A percentile compares a stretch with the other conserved stretches of the same genome.
phyloP scores from a whole-genome alignment of 2,888 invertebrate genomes.

The Brachypterus glaber region DNA sequence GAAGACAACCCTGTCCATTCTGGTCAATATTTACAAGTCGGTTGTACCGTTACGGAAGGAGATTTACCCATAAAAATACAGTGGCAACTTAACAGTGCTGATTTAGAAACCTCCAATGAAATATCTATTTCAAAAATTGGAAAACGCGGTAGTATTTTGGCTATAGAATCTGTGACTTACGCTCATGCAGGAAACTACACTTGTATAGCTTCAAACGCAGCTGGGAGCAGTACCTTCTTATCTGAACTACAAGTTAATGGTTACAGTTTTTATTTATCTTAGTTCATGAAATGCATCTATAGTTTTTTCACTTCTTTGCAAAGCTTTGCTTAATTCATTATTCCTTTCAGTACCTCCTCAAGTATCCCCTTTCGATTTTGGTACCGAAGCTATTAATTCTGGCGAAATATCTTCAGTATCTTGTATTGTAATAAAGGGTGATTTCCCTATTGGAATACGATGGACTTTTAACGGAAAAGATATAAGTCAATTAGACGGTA shows the following conservation, averaged over 20 bases:
- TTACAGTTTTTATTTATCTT: slow-evolving; percentile 29
- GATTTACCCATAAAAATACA: slow-evolving; percentile 54
- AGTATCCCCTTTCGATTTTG: slow-evolving; percentile 43
- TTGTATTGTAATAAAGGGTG: slow-evolving; percentile 63
- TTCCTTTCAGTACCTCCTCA: slow-evolving; percentile 27
- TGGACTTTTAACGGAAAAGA: slow-evolving; percentile 57
- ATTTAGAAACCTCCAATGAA: slow-evolving; percentile 30
- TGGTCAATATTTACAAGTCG: slow-evolving; percentile 53
- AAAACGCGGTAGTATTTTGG: slow-evolving; percentile 48
- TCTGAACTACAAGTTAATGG: slow-evolving; percentile 60
- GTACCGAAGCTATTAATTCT: slow-evolving; percentile 52
- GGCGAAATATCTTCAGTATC: slow-evolving; percentile 57
- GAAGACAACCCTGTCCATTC: slow-evolving; percentile 52
- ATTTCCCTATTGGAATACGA: slow-evolving; percentile 55
- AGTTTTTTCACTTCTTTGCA: slow-evolving; percentile 25
- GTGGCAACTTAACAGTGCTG: slow-evolving; percentile 50
- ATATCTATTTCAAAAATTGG: slow-evolving; percentile 32
- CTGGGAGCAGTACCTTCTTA: slow-evolving; percentile 29
- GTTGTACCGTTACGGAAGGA: slow-evolving; percentile 55
- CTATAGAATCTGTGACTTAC: slow-evolving; percentile 55
- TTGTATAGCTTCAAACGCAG: slow-evolving; percentile 52
- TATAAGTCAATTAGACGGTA: slow-evolving; percentile 15
- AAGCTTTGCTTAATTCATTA: slow-evolving; percentile 8
- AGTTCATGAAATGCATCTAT: slow-evolving; percentile 9
- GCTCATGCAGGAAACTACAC: slow-evolving; percentile 66